Evolutionary conservation across 1,140 invertebrate genomes (phyloP).

Genomic region (Drosophila novamexicana): DNA sequence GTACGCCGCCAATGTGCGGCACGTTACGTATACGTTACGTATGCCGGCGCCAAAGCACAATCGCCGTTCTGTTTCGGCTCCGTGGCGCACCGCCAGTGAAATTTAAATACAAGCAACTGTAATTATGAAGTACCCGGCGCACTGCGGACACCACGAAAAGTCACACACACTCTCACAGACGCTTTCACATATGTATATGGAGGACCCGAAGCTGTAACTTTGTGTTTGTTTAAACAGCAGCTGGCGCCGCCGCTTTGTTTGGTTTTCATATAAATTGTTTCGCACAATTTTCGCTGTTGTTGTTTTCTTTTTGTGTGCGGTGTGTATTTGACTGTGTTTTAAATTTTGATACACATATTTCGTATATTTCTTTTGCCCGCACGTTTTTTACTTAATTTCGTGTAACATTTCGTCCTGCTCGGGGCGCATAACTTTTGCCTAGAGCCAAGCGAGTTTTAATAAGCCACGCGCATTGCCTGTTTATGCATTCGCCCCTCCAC

Average conservation of each 20-base stretch:
- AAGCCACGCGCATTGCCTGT: slow-evolving; percentile 36
- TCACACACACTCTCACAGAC: slow-evolving; percentile 50
- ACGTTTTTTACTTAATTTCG: slow-evolving; percentile 66
- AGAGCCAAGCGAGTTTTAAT: slow-evolving; percentile 51
- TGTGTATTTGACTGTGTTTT: slow-evolving; percentile 29
- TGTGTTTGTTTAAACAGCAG: slow-evolving; percentile 77
- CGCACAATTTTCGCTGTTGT: slow-evolving; percentile 49
- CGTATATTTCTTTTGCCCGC: slow-evolving; percentile 61
- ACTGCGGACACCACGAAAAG: slow-evolving; percentile 57
- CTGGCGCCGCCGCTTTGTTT: slow-evolving; percentile 53
- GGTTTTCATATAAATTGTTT: slow-evolving; percentile 68
- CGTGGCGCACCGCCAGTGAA: slow-evolving; percentile 46
- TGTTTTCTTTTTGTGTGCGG: slow-evolving; percentile 28
- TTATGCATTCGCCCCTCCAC: slow-evolving; percentile 21
- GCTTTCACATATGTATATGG: slow-evolving; percentile 1
- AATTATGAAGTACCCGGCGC: slow-evolving; percentile 69
- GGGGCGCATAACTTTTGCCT: slow-evolving; percentile 18
- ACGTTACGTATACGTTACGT: slow-evolving; percentile 37
- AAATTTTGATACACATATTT: slow-evolving; percentile 60
- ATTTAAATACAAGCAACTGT: slow-evolving; percentile 70
- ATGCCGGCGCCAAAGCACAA: slow-evolving; percentile 33
- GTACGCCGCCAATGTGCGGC: slow-evolving; percentile 10
- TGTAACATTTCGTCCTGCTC: slow-evolving; percentile 40
- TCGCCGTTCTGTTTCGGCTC: slow-evolving; percentile 3
- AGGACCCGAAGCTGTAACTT: slow-evolving; percentile 51